Conservation (phyloP, 2,113 vertebrate species). For the Chionis minor region DNA sequence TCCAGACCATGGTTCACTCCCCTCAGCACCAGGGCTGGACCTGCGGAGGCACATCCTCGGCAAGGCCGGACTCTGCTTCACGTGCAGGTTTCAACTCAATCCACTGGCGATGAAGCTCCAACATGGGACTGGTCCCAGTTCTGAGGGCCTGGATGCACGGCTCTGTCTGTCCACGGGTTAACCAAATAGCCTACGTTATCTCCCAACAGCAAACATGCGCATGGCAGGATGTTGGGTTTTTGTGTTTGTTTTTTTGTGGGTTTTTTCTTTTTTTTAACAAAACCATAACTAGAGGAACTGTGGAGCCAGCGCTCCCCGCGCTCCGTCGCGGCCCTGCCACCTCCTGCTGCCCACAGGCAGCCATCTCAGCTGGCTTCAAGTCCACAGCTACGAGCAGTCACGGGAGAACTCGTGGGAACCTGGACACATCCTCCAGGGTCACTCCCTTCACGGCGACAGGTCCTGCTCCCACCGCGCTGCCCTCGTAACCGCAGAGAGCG, state of each 20-base stretch:
- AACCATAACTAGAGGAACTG: not conserved
- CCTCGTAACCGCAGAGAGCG: not conserved
- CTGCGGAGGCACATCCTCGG: not conserved
- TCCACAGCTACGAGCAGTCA: accelerated
- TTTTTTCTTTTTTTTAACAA: not conserved
- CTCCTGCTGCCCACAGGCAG: not conserved
- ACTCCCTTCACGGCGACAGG: not conserved
- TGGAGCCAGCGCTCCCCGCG: not conserved
- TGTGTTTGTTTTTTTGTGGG: too few species aligned
- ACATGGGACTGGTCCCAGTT: not conserved
- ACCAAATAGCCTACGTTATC: accelerated
- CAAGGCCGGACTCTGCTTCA: too few species aligned
- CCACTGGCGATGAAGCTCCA: not conserved
- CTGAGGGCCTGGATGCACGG: not conserved
- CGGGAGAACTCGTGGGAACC: not conserved
- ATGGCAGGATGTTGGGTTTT: not conserved
- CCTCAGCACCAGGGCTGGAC: accelerated
- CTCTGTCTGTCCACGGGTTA: not conserved
- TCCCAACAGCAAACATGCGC: not conserved
- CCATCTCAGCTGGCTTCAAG: not conserved
- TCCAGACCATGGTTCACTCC: not conserved
- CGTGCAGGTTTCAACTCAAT: accelerated
- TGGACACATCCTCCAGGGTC: not conserved
- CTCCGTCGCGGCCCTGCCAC: not conserved
- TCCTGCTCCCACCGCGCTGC: not conserved